Conservation (phyloP, 2,888 invertebrate species). For the Reticulitermes lucifugus region DNA sequence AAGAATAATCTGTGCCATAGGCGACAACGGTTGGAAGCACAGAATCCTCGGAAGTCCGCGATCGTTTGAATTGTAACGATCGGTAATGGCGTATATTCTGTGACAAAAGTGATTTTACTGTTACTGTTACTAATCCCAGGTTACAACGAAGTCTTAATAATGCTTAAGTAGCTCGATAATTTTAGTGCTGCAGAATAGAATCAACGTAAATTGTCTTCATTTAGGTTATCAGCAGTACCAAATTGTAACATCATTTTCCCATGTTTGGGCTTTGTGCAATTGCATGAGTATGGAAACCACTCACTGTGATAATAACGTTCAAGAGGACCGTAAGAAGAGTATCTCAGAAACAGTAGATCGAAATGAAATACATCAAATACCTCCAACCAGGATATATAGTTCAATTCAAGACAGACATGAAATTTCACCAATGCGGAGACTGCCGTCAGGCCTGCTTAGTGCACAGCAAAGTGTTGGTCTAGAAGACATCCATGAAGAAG, state of each 20-base stretch:
- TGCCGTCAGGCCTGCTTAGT: slow-evolving; percentile 4
- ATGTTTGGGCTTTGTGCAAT: background rate
- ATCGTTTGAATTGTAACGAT: slow-evolving; percentile 9
- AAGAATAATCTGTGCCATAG: no score
- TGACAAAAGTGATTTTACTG: background rate
- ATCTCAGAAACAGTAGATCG: background rate
- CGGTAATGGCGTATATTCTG: slow-evolving; percentile 5
- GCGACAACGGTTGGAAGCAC: no score
- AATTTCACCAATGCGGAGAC: background rate
- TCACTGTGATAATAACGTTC: background rate
- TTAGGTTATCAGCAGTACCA: no score
- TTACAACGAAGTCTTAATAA: background rate
- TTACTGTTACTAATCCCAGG: background rate
- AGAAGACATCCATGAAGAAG: slow-evolving; percentile 30
- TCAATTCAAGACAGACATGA: background rate
- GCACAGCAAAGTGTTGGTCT: slow-evolving; percentile 16
- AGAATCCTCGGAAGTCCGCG: background rate
- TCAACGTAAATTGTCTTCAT: no score
- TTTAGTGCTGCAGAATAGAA: background rate
- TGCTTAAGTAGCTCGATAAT: background rate
- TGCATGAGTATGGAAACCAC: background rate
- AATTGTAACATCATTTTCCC: no score
- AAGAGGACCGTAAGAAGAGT: background rate
- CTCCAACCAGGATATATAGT: background rate
- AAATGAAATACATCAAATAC: background rate